phyloP scores from a whole-genome alignment of 2,113 vertebrate species.

The Lepus europaeus region DNA sequence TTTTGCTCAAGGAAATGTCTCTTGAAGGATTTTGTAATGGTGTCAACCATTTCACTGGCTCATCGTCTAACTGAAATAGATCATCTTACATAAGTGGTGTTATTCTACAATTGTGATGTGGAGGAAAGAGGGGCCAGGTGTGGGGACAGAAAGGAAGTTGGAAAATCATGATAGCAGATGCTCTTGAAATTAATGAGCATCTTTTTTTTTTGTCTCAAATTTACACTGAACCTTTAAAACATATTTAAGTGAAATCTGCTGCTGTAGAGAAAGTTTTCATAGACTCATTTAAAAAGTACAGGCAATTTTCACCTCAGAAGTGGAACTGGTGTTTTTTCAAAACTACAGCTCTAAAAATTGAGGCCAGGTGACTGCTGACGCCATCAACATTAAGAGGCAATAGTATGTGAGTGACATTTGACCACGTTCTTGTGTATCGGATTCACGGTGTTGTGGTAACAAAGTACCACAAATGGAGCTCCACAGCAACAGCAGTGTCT shows the following conservation, averaged over 20 bases:
- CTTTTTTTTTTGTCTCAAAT: not conserved
- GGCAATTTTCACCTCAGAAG: not conserved
- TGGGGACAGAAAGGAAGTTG: not conserved
- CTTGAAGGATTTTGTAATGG: not conserved
- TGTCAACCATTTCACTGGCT: not conserved
- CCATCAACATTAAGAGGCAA: not conserved
- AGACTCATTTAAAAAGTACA: not conserved
- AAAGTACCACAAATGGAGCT: not conserved
- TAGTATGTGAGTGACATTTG: not conserved
- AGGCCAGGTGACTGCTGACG: not conserved
- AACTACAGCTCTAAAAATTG: not conserved
- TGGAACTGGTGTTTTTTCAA: not conserved
- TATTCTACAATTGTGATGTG: not conserved
- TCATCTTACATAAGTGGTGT: not conserved
- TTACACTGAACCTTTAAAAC: constrained; percentile 14
- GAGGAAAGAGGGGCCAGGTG: not conserved
- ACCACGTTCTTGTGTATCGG: rapidly evolving
- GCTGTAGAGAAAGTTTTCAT: not conserved
- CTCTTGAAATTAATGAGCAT: constrained; percentile 56
- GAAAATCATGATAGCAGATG: not conserved
- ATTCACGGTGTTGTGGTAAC: not conserved
- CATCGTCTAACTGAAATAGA: not conserved
- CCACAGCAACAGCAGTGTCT: too few relatives aligned
- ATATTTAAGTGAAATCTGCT: not conserved
- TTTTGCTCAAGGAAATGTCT: not conserved